Base-by-base conservation (phyloP, 2,888 invertebrate genomes). In the Heliconius ethilla region DNA sequence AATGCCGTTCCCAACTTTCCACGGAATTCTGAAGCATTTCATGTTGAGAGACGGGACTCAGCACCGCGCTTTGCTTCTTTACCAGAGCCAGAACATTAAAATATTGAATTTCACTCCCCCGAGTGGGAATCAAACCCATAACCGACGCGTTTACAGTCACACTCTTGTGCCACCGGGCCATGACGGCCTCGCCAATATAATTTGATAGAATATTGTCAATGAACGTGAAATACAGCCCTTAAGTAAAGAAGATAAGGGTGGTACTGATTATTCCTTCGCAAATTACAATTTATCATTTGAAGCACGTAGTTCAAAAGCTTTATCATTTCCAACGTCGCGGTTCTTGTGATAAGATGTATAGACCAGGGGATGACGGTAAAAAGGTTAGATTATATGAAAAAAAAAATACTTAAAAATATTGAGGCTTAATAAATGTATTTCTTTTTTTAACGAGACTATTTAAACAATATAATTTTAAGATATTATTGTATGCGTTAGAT, bases 251-350 rank as follows among this genome's bases (percentile, higher is more conserved):
- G 33, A 67, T 77, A 77, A 73, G 45, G 10, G 40, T 29, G n/a
- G 25, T 40, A 69, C 67, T 63, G 63, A 37, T 74, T 70, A 73
- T 65, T 69, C 33, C n/a, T n/a, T 59, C 37, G 15, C 6, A 66
- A 76, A 76, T 73, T 73, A 75, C 82, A 83, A 87, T 87, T 86
- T 86, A 86, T 88, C 88, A 88, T 83, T 84, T 81, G 78, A 76
- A 84, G 83, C 82, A 82, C 83, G 86, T 87, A 86, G 86, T 83
- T 86, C 82, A 84, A 81, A 82, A 83, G 83, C 80, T 83, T 80
- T 51, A 76, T 79, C 69, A 76, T 79, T 76, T 76, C 70, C 74
- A 69, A 76, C 76, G 69, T 51, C 63, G 37, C 76, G 33, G 40
- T 62, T 75, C 37, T 45, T n/a, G 22, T 73, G 69, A 78, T 75